Percentiles rank a stretch among this genome's conserved stretches.
Conservation (phyloP, 2,888 invertebrate species). For the Nipponacmea schrenckii region DNA sequence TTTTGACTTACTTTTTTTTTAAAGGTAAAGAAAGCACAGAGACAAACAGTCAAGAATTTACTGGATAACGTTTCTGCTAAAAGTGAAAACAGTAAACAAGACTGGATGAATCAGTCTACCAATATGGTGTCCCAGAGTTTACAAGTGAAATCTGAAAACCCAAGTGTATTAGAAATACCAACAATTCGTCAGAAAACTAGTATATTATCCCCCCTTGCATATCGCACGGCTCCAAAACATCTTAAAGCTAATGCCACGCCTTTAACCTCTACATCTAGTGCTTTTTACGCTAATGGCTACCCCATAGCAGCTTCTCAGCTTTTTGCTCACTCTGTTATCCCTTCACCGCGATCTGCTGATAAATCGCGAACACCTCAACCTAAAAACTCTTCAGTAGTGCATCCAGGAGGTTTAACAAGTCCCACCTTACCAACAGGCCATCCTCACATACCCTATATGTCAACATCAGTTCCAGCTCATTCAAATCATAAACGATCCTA, state of each 20-base stretch:
- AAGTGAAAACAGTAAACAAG: constrained; percentile 15
- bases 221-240: constrained; percentile 16
- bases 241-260: constrained; percentile 1
- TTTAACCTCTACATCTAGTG: not conserved
- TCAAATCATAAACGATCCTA: constrained; percentile 18
- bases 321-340: not conserved
- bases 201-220: constrained; percentile 3
- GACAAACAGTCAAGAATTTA: constrained; percentile 32
- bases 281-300: not conserved
- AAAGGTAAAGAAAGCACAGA: constrained; percentile 15
- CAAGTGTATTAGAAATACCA: not conserved
- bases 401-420: constrained; percentile 13
- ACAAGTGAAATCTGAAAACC: not conserved
- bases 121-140: not conserved
- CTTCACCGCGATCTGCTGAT: not conserved
- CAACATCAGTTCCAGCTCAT: constrained; percentile 15
- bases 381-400: not conserved
- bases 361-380: not conserved
- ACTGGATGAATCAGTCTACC: constrained; percentile 6
- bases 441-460: constrained; percentile 18
- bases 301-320: not conserved
- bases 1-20: not conserved
- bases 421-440: constrained; percentile 18
- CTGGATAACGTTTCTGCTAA: constrained; percentile 23
- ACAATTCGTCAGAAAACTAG: constrained; percentile 3